Evolutionary conservation across 1,140 invertebrate genomes (phyloP).

Genomic region (Trigoniulus corallinus): DNA sequence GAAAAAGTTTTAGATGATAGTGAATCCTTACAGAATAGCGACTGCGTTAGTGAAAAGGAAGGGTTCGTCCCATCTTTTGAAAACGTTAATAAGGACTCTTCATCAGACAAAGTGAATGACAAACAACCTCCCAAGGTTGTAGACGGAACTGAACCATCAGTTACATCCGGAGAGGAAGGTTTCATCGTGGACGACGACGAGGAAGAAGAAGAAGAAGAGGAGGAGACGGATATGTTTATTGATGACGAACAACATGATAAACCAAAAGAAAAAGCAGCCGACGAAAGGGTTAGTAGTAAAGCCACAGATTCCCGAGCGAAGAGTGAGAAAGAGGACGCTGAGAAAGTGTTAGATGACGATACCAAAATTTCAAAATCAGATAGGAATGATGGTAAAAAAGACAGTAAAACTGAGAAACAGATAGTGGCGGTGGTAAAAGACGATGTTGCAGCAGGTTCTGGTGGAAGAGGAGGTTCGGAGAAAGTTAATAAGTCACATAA

Average conservation of each 20-base stretch:
- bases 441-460: not conserved
- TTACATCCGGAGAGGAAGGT: too few species aligned
- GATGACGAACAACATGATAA: not conserved
- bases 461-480: not conserved
- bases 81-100: too few species aligned
- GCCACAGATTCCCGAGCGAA: not conserved
- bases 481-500: not conserved
- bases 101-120: too few species aligned
- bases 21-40: not conserved
- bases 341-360: not conserved
- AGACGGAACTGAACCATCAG: too few species aligned
- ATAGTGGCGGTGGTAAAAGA: not conserved
- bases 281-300: not conserved
- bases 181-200: too few species aligned
- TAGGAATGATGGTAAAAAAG: not conserved
- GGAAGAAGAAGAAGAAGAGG: not conserved
- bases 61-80: not conserved
- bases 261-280: not conserved
- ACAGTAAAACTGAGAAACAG: not conserved
- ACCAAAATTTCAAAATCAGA: not conserved
- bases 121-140: too few species aligned
- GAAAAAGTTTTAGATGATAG: too few species aligned
- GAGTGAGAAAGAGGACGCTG: not conserved
- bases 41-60: not conserved
- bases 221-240: not conserved